These are phyloP conservation scores for Aleiodes sp. DNA, from an alignment of 1,140 invertebrate species.

Conservation along the genomic window DNA sequence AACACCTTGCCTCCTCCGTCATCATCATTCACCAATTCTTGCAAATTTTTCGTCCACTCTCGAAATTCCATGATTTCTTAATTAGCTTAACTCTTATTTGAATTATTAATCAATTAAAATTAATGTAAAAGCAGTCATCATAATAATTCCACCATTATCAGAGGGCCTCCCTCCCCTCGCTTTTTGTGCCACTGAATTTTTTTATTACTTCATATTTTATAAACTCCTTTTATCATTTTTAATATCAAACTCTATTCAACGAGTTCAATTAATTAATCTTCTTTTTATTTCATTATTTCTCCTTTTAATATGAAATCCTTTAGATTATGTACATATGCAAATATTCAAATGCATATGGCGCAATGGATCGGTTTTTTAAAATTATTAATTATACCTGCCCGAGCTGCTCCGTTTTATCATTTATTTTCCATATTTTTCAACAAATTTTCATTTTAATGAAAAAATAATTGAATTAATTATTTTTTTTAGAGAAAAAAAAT, in stretches of 20 bases:
- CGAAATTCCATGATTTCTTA: background rate
- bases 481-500: background rate
- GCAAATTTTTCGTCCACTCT: background rate
- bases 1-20: too few relatives aligned
- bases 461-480: background rate
- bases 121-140: constrained; percentile 10
- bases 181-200: background rate
- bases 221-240: background rate
- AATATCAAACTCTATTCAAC: background rate
- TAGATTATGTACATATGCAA: constrained; percentile 45
- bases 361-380: constrained; percentile 43
- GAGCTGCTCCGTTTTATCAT: constrained; percentile 51
- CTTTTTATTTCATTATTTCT: constrained; percentile 47
- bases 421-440: constrained; percentile 36
- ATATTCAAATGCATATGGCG: constrained; percentile 50
- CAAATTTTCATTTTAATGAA: constrained; percentile 2
- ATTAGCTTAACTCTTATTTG: too few relatives aligned
- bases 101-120: constrained; percentile 8
- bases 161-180: background rate
- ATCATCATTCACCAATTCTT: background rate
- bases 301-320: constrained; percentile 36
- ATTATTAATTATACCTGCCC: constrained; percentile 48
- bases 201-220: background rate
- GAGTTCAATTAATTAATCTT: background rate
- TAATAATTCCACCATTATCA: background rate